phyloP scores from a whole-genome alignment of 1,140 invertebrate species.

The Solenopsis invicta region DNA sequence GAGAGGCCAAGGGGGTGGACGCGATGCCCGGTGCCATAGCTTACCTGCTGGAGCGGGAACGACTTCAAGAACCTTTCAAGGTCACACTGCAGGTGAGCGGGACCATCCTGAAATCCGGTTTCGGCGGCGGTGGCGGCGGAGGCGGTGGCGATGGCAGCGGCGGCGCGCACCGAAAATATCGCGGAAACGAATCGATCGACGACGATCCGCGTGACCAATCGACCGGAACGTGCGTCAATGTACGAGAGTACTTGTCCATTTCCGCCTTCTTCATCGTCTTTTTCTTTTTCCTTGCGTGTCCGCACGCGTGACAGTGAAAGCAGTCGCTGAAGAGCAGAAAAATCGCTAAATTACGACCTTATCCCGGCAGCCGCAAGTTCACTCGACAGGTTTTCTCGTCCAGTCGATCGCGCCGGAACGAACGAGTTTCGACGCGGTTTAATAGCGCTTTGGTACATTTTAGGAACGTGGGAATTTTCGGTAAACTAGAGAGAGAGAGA shows the following conservation, averaged over 20 bases:
- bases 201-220: not conserved
- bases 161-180: constrained; percentile 66
- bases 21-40: constrained; percentile 94
- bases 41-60: constrained; percentile 94
- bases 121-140: not conserved
- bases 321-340: constrained; percentile 61
- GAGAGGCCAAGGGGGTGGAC: constrained; percentile 94
- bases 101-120: constrained; percentile 77
- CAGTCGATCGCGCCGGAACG: not conserved
- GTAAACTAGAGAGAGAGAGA: not conserved
- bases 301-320: constrained; percentile 68
- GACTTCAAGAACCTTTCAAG: constrained; percentile 96
- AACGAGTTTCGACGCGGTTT: constrained; percentile 12
- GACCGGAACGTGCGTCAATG: not conserved
- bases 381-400: not conserved
- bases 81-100: constrained; percentile 91
- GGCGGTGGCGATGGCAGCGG: not conserved
- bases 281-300: not conserved
- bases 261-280: not conserved
- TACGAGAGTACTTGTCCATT: not conserved
- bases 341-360: constrained; percentile 70
- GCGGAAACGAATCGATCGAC: constrained; percentile 53
- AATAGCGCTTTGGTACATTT: constrained; percentile 5
- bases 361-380: constrained; percentile 40
- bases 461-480: constrained; percentile 49